Evolutionary conservation across 2,888 invertebrate species (phyloP), one percentile per base, ranked within the genome.

Genomic region (Miltochrista miniata): DNA sequence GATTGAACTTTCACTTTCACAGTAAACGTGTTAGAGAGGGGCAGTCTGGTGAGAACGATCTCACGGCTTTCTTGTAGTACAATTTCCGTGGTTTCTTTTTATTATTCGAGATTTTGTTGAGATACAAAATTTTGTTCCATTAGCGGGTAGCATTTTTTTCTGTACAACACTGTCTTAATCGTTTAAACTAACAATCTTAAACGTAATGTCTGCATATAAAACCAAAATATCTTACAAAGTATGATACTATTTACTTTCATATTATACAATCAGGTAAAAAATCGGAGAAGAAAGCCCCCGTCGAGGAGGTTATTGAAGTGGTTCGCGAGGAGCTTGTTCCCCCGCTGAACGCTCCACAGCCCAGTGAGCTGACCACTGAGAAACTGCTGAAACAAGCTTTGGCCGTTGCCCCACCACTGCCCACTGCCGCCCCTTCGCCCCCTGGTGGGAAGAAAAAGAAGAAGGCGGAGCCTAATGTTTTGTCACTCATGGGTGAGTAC

Each of bases 301-400:
- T 56, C 0, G 80, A 77, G 45, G 87, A 81, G 29, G 60, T 58
- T 0, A 54, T 54, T 0, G 74, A 77, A n/a, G 51, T 48, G 0
- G 56, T 57, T 0, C 75, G 71, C 0, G 88, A 88, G 45, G 87
- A 89, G 59, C 74, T 85, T 29, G 82, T 90, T 2, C 85, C 85
- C 0, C 87, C 90, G 0, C 63, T 89, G 59, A 87, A 87, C 61
- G 74, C 75, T 13, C 87, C 87, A 15, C 90, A 88, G 69, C 87
- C 90, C 3, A 87, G 80, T 58, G 89, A 89, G 65, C 76, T 91
- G 31, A 91, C 90, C 38, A 92, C 87, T 0, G 89, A 90, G 42
- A 92, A 89, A 64, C 70, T 90, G 48, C 69, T 92, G 59, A 81
- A 82, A 67, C 87, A 90, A 48, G 89, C 86, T 1, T 61, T 86